A percentile compares a stretch with the other conserved stretches of the same genome.
phyloP scores from a whole-genome alignment of 2,797 vertebrate species.

The Acipenser oxyrinchus region DNA sequence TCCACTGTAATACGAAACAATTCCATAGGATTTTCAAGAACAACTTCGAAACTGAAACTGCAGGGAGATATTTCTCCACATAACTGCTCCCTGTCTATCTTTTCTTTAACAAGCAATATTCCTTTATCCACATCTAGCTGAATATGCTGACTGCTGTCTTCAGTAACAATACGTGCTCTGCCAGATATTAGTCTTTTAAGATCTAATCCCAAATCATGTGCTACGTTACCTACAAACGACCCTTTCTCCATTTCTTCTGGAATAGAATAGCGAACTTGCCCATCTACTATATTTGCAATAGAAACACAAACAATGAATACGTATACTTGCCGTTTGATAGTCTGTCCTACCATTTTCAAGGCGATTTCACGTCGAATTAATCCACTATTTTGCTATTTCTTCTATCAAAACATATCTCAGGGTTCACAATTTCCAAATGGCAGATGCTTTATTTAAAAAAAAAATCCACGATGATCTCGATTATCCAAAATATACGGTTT shows the following conservation, averaged over 20 bases:
- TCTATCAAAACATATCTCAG: too few species aligned
- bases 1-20: slow-evolving; percentile 8
- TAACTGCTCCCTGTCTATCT: slow-evolving; percentile 15
- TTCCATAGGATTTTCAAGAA: slow-evolving; percentile 17
- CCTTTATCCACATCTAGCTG: slow-evolving; percentile 13
- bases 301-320: background rate
- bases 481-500: too few species aligned
- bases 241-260: slow-evolving; percentile 16
- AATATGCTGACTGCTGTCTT: slow-evolving; percentile 3
- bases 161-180: slow-evolving; percentile 7
- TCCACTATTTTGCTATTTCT: background rate
- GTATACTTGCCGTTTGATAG: background rate
- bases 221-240: slow-evolving; percentile 17
- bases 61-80: slow-evolving; percentile 5
- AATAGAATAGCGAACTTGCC: slow-evolving; percentile 13
- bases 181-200: slow-evolving; percentile 3
- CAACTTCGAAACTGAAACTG: slow-evolving; percentile 4
- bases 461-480: too few species aligned
- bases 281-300: background rate
- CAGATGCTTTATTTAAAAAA: too few species aligned
- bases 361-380: background rate
- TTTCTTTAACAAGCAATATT: slow-evolving; percentile 12
- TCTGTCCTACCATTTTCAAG: background rate
- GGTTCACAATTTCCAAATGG: too few species aligned
- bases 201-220: slow-evolving; percentile 15